Evolutionary conservation across 2,113 vertebrate species (phyloP).

Genomic region (Rostratula benghalensis): DNA sequence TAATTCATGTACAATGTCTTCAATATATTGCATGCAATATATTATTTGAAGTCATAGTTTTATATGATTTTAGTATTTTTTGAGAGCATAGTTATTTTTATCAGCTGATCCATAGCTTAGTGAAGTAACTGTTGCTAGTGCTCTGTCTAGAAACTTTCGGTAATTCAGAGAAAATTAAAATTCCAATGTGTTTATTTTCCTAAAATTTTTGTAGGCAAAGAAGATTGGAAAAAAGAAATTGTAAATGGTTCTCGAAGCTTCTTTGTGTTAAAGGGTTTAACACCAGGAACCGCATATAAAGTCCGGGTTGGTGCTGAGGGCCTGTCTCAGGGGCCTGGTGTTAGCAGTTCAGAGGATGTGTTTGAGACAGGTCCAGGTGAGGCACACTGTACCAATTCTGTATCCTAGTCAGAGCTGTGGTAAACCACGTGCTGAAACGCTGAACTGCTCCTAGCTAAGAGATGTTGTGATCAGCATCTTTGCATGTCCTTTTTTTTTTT

Average conservation of each 20-base stretch:
- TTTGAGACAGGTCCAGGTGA: slow-evolving; percentile 95
- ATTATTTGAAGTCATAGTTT: not conserved
- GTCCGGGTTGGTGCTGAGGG: slow-evolving; percentile 90
- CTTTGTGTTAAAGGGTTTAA: slow-evolving; percentile 91
- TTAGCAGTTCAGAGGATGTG: slow-evolving; percentile 86
- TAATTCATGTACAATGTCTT: not conserved
- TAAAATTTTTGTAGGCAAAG: slow-evolving; percentile 87
- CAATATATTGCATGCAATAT: slow-evolving; percentile 43
- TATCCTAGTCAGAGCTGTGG: not conserved
- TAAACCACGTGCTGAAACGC: not conserved
- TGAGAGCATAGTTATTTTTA: not conserved
- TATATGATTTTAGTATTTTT: slow-evolving; percentile 1
- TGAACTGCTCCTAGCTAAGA: slow-evolving; percentile 13
- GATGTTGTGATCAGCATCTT: not conserved
- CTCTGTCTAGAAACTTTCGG: slow-evolving; percentile 60
- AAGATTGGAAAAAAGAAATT: slow-evolving; percentile 91
- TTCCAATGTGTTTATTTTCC: slow-evolving; percentile 78
- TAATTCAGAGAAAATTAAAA: slow-evolving; percentile 60
- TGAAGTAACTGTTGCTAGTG: slow-evolving; percentile 25
- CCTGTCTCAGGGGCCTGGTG: slow-evolving; percentile 72
- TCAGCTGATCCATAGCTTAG: slow-evolving; percentile 32
- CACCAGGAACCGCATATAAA: slow-evolving; percentile 91
- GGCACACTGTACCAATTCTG: slow-evolving; percentile 65
- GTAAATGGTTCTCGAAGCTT: slow-evolving; percentile 90
- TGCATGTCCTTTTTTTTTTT: not conserved